These are phyloP conservation scores for Acleris sparsana DNA, from an alignment of 2,888 invertebrate genomes.

Conservation along the genomic window DNA sequence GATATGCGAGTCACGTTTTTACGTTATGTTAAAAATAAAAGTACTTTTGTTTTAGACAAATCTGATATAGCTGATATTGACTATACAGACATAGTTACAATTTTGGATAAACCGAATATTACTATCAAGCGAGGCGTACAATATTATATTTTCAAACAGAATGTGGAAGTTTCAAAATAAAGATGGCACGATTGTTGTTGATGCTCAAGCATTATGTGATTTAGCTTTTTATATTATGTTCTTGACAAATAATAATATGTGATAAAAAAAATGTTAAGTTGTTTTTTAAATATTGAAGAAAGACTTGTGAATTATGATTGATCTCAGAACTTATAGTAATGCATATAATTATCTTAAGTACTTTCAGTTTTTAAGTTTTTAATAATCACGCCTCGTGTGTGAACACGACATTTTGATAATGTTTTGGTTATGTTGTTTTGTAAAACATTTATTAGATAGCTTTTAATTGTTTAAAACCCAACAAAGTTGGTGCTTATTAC, in stretches of 20 bases:
- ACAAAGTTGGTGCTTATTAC: background rate
- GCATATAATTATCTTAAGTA: too few species aligned
- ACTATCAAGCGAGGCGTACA: conserved; percentile 4
- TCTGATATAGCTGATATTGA: conserved; percentile 6
- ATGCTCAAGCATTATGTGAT: background rate
- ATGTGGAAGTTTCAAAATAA: background rate
- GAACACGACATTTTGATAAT: too few species aligned
- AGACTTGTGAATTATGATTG: conserved; percentile 5
- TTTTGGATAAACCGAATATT: conserved; percentile 1
- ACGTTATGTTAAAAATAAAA: conserved; percentile 4
- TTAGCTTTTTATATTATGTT: background rate
- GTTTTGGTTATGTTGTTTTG: too few species aligned
- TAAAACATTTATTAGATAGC: background rate
- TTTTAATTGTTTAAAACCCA: background rate
- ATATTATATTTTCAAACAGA: conserved; percentile 5
- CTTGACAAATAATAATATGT: background rate
- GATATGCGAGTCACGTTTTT: conserved; percentile 1
- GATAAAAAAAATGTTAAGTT: too few species aligned
- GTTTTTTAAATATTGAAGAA: too few species aligned
- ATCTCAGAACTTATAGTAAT: background rate
- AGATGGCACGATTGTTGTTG: background rate
- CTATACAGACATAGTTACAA: conserved; percentile 12
- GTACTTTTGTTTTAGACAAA: background rate
- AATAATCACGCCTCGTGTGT: too few species aligned
- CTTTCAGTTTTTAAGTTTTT: too few species aligned